These are phyloP conservation scores for Pterois miles DNA, from an alignment of 2,797 vertebrate genomes.

Conservation along the genomic window DNA sequence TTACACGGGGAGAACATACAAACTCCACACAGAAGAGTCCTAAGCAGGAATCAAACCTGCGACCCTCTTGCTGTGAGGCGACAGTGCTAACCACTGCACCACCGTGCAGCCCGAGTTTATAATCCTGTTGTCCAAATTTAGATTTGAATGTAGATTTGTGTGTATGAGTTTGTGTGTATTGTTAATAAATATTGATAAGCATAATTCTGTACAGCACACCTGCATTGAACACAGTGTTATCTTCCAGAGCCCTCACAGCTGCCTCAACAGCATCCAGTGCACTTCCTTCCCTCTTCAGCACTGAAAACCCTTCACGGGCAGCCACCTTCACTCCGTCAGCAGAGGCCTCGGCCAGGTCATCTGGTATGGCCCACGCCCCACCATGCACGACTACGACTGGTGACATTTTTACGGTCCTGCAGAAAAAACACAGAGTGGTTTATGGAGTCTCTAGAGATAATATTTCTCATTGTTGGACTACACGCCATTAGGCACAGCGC, in stretches of 20 bases:
- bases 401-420: conserved; percentile 65
- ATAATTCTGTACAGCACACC: conserved; percentile 44
- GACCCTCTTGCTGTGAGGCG: no score
- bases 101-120: no score
- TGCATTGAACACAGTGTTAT: conserved; percentile 79
- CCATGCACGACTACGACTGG: conserved; percentile 85
- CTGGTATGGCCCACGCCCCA: conserved; percentile 84
- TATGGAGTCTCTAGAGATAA: not conserved
- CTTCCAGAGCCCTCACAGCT: conserved; percentile 81
- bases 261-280: conserved; percentile 84
- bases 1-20: no score
- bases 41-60: no score
- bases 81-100: no score
- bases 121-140: not conserved
- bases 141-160: not conserved
- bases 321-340: conserved; percentile 81
- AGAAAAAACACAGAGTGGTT: not conserved
- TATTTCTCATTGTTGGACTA: not conserved
- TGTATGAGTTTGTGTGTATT: not conserved
- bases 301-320: conserved; percentile 64
- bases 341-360: conserved; percentile 69
- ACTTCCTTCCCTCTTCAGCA: conserved; percentile 73
- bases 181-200: not conserved
- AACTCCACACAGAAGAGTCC: no score
- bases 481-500: not conserved